A percentile compares a stretch with the other conserved stretches of the same genome.
These are phyloP conservation scores for Lepilemur septentrionalis DNA, from an alignment of 2,797 vertebrate genomes.

Conservation along the genomic window DNA sequence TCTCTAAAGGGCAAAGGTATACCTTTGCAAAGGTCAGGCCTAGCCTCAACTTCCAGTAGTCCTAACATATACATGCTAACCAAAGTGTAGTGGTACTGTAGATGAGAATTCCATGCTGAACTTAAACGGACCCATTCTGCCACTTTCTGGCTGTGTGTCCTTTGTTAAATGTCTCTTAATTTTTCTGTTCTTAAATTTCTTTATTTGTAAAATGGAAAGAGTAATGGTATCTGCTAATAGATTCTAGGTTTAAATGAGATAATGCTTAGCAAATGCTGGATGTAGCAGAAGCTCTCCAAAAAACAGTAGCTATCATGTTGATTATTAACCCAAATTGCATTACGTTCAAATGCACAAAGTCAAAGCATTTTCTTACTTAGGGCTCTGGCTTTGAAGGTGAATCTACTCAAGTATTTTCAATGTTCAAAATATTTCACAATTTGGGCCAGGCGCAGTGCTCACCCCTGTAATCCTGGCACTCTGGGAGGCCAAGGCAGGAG, in stretches of 20 bases:
- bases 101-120: not conserved
- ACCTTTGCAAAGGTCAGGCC: not conserved
- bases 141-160: not conserved
- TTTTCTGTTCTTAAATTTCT: not conserved
- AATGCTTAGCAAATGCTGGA: not conserved
- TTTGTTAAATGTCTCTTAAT: conserved; percentile 30
- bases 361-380: conserved; percentile 36
- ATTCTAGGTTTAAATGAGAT: not conserved
- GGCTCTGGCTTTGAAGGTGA: not conserved
- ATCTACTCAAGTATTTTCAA: conserved; percentile 11
- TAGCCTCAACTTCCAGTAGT: not conserved
- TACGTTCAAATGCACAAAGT: not conserved
- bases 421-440: conserved; percentile 37
- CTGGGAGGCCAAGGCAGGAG: too few species aligned
- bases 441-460: not conserved
- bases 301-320: not conserved
- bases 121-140: not conserved
- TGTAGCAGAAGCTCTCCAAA: not conserved
- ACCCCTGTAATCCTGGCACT: too few species aligned
- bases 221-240: not conserved
- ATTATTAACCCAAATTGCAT: not conserved
- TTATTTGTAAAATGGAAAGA: conserved; percentile 35
- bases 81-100: not conserved
- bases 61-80: not conserved
- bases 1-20: not conserved